A percentile compares a stretch with the other conserved stretches of the same genome.
These are phyloP conservation scores for Pangasianodon hypophthalmus DNA, from an alignment of 2,113 vertebrate genomes.

Conservation along the genomic window DNA sequence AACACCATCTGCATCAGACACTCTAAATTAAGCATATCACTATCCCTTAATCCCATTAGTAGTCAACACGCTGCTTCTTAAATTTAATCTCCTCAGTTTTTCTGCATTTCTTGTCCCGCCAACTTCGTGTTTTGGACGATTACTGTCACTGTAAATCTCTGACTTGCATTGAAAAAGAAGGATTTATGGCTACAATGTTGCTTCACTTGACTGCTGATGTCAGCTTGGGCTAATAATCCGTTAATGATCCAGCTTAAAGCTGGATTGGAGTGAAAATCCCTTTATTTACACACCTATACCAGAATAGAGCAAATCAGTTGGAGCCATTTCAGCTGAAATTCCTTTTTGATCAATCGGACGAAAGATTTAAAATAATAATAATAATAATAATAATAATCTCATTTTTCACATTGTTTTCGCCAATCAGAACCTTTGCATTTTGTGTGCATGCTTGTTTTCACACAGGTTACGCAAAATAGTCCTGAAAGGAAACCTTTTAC, in stretches of 20 bases:
- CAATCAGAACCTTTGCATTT: no score
- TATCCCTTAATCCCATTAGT: background rate
- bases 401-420: no score
- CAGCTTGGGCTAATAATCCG: background rate
- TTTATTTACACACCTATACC: background rate
- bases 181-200: background rate
- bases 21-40: background rate
- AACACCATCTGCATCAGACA: background rate
- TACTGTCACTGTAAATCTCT: background rate
- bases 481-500: no score
- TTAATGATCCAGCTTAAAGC: background rate
- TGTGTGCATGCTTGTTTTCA: no score
- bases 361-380: no score
- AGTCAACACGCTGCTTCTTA: background rate
- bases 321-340: background rate
- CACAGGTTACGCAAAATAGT: no score
- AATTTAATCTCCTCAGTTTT: background rate
- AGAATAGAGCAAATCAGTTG: background rate
- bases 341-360: no score
- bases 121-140: background rate
- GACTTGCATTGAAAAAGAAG: background rate
- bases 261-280: background rate
- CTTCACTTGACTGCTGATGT: background rate
- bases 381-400: no score
- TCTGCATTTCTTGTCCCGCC: background rate